Base-by-base conservation (phyloP, 1,140 invertebrate genomes). In the Aphelenchoides besseyi region DNA sequence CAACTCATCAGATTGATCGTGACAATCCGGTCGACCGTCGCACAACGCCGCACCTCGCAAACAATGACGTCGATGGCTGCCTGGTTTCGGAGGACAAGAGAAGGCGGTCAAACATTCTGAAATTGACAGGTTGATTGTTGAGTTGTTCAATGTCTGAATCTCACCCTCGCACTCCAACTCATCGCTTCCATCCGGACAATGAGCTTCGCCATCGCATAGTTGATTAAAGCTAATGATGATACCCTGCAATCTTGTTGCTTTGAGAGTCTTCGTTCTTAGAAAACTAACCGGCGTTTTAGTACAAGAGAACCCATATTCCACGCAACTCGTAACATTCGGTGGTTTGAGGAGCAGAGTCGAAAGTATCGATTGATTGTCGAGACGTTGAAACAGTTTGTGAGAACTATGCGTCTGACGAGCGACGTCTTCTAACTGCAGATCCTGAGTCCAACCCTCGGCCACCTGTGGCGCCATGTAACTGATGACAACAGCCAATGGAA, bases 91-190 rank as follows among this genome's bases (percentile, higher is more conserved):
- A 23, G 76, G 75, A 52, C 76, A 78, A 2, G 76, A 78, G 54
- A 78, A 62, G 9, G 74, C 36, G 33, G 76, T 79, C 30, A 41
- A 55, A 69, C 74, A 75, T 29, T 76, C 72, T 74, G 29, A 75
- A 73, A 33, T 9, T 16, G 61, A 1, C 29, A 70, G 3, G 16
- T 23, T 16, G 18, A 68, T 3, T 3, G 36, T 68, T 69, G n/a
- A 63, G 33, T 1, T 67, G 18, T 59, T 1, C 37, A 29, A 67
- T 41, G 29, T 26, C 8, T 28, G 8, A 2, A n/a, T 26, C 18
- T 3, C 18, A 77, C 77, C 69, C 8, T 74, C 8, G 36, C 76
- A 78, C 53, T 68, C 77, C 9, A 52, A 36, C 54, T 78, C 76
- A 53, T 78, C 76, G 18, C 69, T 74, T 5, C 52, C 59, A 68